Evolutionary conservation across 2,888 invertebrate genomes (phyloP).

Genomic region (Ornithoptera alexandrae): DNA sequence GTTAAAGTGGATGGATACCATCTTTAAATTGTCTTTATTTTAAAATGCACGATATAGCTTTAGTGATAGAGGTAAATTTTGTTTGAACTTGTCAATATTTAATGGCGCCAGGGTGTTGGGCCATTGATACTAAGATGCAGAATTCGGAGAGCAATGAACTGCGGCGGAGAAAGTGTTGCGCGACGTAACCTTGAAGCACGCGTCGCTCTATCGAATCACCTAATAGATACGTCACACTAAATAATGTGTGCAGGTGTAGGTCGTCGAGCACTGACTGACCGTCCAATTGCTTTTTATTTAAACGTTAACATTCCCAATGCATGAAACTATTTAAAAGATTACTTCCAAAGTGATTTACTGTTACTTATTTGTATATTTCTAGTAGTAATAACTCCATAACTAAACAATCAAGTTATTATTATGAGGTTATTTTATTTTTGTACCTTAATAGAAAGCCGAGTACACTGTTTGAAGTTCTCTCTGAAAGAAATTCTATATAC

Average conservation of each 20-base stretch:
- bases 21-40: conserved; percentile 41
- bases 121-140: conserved; percentile 56
- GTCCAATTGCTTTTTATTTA: background rate
- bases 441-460: no score
- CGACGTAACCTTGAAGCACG: conserved; percentile 75
- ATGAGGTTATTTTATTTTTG: no score
- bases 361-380: no score
- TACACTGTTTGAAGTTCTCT: no score
- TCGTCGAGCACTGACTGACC: conserved; percentile 27
- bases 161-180: conserved; percentile 72
- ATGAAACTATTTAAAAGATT: no score
- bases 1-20: conserved; percentile 69
- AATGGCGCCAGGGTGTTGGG: conserved; percentile 45
- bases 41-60: conserved; percentile 34
- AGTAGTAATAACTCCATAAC: no score
- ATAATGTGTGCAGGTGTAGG: conserved; percentile 42
- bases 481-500: no score
- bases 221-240: conserved; percentile 66
- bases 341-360: no score
- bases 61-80: conserved; percentile 34
- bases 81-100: conserved; percentile 33
- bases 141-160: conserved; percentile 78
- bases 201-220: conserved; percentile 61
- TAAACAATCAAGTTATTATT: no score
- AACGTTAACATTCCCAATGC: background rate